Evolutionary conservation across 1,140 invertebrate genomes (phyloP), one percentile per base, ranked within the genome.

Genomic region (Sitodiplosis mosellana): DNA sequence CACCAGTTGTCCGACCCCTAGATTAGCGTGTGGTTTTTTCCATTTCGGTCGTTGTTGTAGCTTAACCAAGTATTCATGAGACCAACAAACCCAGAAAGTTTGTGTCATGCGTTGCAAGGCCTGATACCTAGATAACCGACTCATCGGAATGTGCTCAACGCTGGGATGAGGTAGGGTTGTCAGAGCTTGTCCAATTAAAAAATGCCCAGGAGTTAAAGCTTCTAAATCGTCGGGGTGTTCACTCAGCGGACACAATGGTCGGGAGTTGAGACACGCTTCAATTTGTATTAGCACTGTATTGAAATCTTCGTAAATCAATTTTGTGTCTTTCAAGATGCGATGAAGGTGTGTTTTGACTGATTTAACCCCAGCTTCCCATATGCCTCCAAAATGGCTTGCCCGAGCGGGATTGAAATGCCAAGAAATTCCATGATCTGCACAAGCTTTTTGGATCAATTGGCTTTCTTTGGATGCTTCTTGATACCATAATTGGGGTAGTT

Each of bases 21-120:
- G 6, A 14, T 49, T 15, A 19, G 14, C 17, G 20, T 37, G 21
- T 21, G 33, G 18, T 19, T 17, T 33, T 33, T 10, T 40, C 57
- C 57, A 62, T 50, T 63, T 63, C 19, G 42, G 19, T 3, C 55
- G 37, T 21, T 50, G 45, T 49, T 63, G 58, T 7, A 62, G 41
- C 11, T 50, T 48, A 15, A 49, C 37, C 1, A 61, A 41, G 49
- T 65, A 66, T 43, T 65, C 61, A 0, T 22, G 19, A 19, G 34
- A 49, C 54, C 53, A 55, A 17, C 47, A 17, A 2, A 49, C 49
- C 53, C 54, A 55, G 46, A 51, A 53, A 17, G 48, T 18, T 33
- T 55, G 54, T 12, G 48, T 4, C 11, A 55, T 37, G 37, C 56
- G 50, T 41, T 54, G 53, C 0, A 59, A 33, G 48, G 12, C 40